These are phyloP conservation scores for Caenorhabditis imperialis DNA, from an alignment of 2,888 invertebrate species.

Conservation along the genomic window DNA sequence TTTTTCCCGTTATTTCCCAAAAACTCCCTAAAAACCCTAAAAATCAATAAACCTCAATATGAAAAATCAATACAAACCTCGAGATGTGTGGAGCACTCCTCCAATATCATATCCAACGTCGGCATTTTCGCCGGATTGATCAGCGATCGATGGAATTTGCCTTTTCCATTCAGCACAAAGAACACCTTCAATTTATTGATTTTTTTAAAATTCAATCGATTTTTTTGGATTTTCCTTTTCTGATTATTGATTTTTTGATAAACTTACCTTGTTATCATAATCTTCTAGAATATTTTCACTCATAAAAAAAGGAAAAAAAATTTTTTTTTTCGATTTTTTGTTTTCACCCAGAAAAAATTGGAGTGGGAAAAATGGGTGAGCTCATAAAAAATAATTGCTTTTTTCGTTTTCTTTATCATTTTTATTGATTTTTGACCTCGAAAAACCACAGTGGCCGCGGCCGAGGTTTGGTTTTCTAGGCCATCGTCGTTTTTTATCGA, in stretches of 20 bases:
- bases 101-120: slow-evolving; percentile 68
- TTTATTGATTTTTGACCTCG: neutral
- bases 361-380: neutral
- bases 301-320: slow-evolving; percentile 1
- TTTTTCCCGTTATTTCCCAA: no score
- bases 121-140: slow-evolving; percentile 69
- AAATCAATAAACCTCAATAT: no score
- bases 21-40: no score
- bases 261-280: slow-evolving; percentile 11
- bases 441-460: neutral
- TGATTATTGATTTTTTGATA: slow-evolving; percentile 1
- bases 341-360: no score
- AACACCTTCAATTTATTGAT: slow-evolving; percentile 61
- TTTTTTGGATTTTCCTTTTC: neutral
- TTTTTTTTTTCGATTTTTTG: no score
- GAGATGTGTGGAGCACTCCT: slow-evolving; percentile 51
- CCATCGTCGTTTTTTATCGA: neutral
- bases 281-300: no score
- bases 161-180: slow-evolving; percentile 74
- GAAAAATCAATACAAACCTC: no score
- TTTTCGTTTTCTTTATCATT: neutral
- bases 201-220: neutral
- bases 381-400: neutral
- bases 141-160: slow-evolving; percentile 67
- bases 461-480: neutral